Evolutionary conservation across 2,888 invertebrate genomes (phyloP), one percentile per base, ranked within the genome.

Genomic region (Eupithecia tripunctaria): DNA sequence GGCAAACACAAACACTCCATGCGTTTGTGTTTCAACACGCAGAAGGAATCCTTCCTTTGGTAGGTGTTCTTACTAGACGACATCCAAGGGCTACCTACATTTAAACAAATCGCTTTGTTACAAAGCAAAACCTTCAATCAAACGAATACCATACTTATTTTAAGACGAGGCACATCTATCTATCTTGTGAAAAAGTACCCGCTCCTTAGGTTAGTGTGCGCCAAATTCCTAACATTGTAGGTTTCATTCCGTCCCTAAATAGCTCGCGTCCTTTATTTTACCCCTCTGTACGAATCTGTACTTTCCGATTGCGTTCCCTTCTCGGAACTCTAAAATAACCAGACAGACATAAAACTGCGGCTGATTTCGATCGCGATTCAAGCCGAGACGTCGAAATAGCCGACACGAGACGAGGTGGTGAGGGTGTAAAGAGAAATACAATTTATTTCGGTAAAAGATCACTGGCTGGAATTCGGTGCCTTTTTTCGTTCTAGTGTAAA

Each of bases 301-400:
- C 25, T 70, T 72, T 72, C 75, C 51, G 56, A 56, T 14, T 56
- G 75, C 75, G 74, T 41, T 72, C 76, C 74, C 67, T 74, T 70
- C 73, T 71, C 60, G 60, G 67, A 68, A 71, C 71, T 70, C 65
- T 43, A 70, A 75, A 77, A 77, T 77, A 76, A 65, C 67, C 76
- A 63, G 77, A 73, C 76, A 63, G 77, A 73, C 78, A 62, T 76
- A 77, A 79, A 77, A 76, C 66, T 75, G 25, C 56, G 12, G 56
- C 25, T 56, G 76, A 77, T 79, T 77, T 76, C 67, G 56, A 76
- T 68, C 64, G 38, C 64, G 72, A 72, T 76, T 70, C 74, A 73
- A 67, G 76, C 12, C 25, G 56, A 56, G 56, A 36, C 67, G 67
- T 74, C 47, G 68, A 68, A 76, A 77, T 79, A 77, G 72, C 73